Base-by-base conservation (phyloP, 2,113 vertebrate genomes). In the Tauraco erythrolophus region DNA sequence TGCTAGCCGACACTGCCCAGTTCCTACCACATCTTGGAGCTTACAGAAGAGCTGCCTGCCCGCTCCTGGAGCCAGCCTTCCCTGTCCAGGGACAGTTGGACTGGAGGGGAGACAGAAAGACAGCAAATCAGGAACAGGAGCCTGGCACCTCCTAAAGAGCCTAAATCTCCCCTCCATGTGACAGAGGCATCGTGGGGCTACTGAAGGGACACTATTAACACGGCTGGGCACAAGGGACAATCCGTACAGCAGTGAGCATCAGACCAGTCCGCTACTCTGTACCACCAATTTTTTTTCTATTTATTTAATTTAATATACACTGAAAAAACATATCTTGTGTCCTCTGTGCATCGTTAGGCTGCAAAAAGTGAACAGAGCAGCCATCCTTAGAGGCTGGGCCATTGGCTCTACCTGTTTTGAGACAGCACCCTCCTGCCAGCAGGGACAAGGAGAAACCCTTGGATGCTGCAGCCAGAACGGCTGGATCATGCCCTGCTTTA, bases 1-100 rank as follows among this genome's bases (percentile, higher is more conserved):
- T 68, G 27, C 25, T n/a, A 19, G 11, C 28, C 28, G 41, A 2
- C 0, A 0, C 9, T 53, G 30, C 31, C 41, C 50, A 1, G 1
- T 39, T 48, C 71, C 46, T 53, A 53, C 19, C 14, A 1, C 3
- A 54, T 3, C 30, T n/a, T 51, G 82, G 43, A 39, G 48, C 28
- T 61, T 28, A 56, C 24, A 18, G 14, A 39, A 31, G 46, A 70
- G 30, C 37, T 83, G 43, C 25, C 39, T 51, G 27, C 12, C 13
- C 28, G 4, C 16, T 56, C 41, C n/a, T n/a, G 50, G 11, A 69
- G 21, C 8, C 76, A 22, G 33, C 28, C 54, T 30, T 65, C 58
- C 56, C 41, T 35, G n/a, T 54, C 13, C 56, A 65, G 50, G 16
- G 51, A 48, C 1, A 69, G 35, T 10, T 0, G 0, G 31, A 57